These are phyloP conservation scores for Anomalospiza imberbis DNA, from an alignment of 2,797 vertebrate species.

Conservation along the genomic window DNA sequence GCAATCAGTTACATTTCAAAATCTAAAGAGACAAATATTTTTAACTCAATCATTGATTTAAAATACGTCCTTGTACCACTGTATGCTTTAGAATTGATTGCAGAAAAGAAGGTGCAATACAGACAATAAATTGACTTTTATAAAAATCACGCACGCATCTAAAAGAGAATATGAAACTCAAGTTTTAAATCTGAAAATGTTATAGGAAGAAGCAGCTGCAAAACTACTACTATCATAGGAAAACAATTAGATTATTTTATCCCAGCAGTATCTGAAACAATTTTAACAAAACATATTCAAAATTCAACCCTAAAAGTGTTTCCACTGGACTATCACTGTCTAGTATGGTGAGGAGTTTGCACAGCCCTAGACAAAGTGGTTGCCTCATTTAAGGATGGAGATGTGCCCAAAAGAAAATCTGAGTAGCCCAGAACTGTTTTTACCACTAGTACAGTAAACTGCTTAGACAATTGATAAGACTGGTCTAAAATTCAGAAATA, in stretches of 20 bases:
- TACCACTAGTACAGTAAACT: background rate
- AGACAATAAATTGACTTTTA: background rate
- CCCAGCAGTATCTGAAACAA: background rate
- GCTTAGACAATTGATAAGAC: background rate
- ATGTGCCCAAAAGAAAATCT: background rate
- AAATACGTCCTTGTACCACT: background rate
- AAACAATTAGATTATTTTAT: background rate
- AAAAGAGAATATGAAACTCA: rapidly evolving
- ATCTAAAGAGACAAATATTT: background rate
- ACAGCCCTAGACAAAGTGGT: background rate
- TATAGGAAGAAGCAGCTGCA: background rate
- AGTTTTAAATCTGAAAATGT: background rate
- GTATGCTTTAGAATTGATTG: background rate
- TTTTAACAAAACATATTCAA: background rate
- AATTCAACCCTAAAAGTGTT: background rate
- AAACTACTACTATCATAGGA: background rate
- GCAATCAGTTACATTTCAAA: background rate
- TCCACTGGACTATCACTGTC: background rate
- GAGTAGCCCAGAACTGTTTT: background rate
- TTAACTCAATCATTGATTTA: background rate
- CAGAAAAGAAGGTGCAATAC: background rate
- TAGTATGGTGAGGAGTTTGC: background rate
- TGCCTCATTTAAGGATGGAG: background rate
- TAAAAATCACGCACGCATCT: background rate
- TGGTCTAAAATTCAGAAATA: background rate